Evolutionary conservation across 30 jellyfish, hydroid and myxozoan species (phyloP).

Genomic region (Pelagia noctiluca): DNA sequence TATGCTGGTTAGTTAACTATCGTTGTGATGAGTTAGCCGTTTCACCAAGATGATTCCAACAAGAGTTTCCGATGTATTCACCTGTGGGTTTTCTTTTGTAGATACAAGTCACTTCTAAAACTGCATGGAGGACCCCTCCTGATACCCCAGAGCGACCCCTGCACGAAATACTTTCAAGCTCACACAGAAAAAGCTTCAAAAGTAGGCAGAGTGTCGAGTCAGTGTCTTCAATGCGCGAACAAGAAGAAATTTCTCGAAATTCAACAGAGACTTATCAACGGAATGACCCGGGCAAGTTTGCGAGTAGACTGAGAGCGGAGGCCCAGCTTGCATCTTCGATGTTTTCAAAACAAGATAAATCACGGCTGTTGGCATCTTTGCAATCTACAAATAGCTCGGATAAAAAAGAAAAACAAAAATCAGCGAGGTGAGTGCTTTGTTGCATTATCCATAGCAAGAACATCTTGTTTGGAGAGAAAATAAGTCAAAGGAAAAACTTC

Average conservation of each 20-base stretch:
- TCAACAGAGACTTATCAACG: slow-evolving; percentile 1
- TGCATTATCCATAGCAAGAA: no score
- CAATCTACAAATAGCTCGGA: slow-evolving; percentile 3
- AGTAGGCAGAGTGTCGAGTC: slow-evolving; percentile 10
- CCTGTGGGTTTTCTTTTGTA: no score
- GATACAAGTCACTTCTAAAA: slow-evolving; percentile 37
- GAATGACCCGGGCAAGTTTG: slow-evolving; percentile 57
- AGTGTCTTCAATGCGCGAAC: neutral
- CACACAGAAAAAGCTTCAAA: neutral
- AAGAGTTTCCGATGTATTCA: no score
- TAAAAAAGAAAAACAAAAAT: neutral
- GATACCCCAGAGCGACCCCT: slow-evolving; percentile 70
- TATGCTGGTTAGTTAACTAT: no score
- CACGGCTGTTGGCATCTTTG: neutral
- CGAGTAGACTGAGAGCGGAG: slow-evolving; percentile 67
- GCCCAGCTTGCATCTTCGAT: slow-evolving; percentile 64
- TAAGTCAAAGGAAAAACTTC: no score
- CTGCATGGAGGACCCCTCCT: slow-evolving; percentile 82
- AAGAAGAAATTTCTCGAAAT: neutral
- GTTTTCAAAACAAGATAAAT: slow-evolving; percentile 36
- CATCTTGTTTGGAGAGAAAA: no score
- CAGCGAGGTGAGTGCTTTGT: neutral
- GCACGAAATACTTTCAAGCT: slow-evolving; percentile 50
- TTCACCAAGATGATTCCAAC: no score
- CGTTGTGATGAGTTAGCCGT: no score